Evolutionary conservation across 2,888 invertebrate species (phyloP), one percentile per base, ranked within the genome.

Genomic region (Disparrhopalites patrizii): DNA sequence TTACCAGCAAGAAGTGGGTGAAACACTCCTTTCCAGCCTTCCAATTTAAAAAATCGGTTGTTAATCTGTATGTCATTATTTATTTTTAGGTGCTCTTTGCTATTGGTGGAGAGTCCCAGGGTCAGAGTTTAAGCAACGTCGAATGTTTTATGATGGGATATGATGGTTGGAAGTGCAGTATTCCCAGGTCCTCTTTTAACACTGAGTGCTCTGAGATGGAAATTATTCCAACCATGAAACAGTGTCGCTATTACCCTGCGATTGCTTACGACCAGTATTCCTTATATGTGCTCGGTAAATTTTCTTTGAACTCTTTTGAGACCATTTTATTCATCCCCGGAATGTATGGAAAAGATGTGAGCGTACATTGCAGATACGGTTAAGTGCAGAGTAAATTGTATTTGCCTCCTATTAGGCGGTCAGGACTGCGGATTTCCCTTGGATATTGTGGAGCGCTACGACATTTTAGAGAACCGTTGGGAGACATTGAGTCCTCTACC

Each of bases 91-190:
- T 77, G 40, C 72, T 78, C 38, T 72, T 78, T 57, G 76, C 77
- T 15, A 72, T 78, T 61, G 77, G 77, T 31, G 78, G 78, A 8
- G 77, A 78, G 68, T 76, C 76, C 25, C 76, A 75, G 69, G 77
- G 78, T 33, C 74, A 76, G 60, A 73, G 76, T 57, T 66, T 77
- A 60, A 72, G 76, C 47, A 77, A 75, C 58, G 75, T 76, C 7
- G 78, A 78, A 55, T 78, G 78, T 61, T 77, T 77, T 68, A 76
- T 76, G 66, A 70, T 77, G 67, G 77, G 77, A 5, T 77, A 75
- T 63, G 76, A 77, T 55, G 74, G 75, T 3, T 78, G 77, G 78
- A 76, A 76, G 58, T 77, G 77, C 58, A 73, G 76, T n/a, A 71
- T 77, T 56, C 78, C 78, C 2, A 67, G 67, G 65, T 70, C 73